A percentile compares a stretch with the other conserved stretches of the same genome.
Conservation (phyloP, 35 echinoderm and acorn worm genomes). For the Ophioderma brevispina region DNA sequence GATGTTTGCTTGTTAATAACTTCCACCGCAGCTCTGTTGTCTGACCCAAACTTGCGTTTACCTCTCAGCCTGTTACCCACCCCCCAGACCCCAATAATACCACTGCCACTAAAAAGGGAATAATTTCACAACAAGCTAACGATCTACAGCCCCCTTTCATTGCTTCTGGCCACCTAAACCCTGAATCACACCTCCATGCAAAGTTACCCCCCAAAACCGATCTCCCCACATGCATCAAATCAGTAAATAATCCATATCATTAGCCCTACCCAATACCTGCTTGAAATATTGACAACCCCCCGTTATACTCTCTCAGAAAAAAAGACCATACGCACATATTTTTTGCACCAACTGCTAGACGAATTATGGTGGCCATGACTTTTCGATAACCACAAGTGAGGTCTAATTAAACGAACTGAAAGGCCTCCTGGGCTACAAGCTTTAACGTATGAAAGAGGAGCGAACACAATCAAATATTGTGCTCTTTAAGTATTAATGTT, state of each 20-base stretch:
- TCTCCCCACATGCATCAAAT: background rate
- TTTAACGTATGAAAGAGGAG: background rate
- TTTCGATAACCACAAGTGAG: background rate
- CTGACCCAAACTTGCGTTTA: background rate
- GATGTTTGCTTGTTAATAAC: constrained; percentile 6
- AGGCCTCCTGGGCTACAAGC: background rate
- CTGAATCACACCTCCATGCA: no score
- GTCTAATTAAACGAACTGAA: background rate
- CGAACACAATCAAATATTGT: background rate
- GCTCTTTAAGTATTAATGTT: background rate
- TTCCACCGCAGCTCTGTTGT: constrained; percentile 25
- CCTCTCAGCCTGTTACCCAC: background rate
- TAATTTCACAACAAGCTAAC: constrained; percentile 18
- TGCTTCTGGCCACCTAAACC: no score
- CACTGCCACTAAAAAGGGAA: constrained; percentile 20
- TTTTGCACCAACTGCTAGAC: background rate
- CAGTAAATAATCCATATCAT: background rate
- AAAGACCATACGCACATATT: background rate
- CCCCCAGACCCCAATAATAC: no score
- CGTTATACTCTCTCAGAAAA: background rate
- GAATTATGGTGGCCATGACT: background rate
- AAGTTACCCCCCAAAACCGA: background rate
- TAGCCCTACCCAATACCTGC: background rate
- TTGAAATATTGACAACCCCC: background rate
- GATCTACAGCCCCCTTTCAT: background rate